Evolutionary conservation across 2,113 vertebrate genomes (phyloP), one percentile per base, ranked within the genome.

Genomic region (Pygoscelis antarcticus): DNA sequence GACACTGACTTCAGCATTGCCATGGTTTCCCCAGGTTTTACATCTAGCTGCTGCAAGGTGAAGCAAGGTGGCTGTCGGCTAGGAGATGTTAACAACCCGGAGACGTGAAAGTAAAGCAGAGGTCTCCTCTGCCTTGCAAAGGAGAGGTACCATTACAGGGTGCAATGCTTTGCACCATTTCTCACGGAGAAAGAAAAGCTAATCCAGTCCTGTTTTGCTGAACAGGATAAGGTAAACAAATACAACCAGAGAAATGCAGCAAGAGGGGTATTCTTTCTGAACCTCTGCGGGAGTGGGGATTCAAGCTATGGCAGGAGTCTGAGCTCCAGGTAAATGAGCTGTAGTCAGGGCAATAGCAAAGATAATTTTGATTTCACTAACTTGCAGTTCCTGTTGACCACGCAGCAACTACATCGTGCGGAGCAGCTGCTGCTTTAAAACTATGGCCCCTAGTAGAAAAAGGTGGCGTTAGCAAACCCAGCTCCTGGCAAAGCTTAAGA

Each of bases 21-120:
- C 62, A 44, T 72, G 85, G 83, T 92, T 95, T 93, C 94, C 69
- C 90, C 49, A 4, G 92, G 84, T 40, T 89, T 92, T 36, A 22
- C 62, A 27, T 3, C 15, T 7, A 9, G 58, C 72, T 64, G 55
- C 84, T 81, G 85, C 83, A 69, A 54, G 95, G 54, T 89, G 92
- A 49, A 89, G 83, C 5, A 25, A 91, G 72, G 80, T 16, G 18
- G 5, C 80, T 69, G 64, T n/a, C 20, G 16, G 36, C 92, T 70
- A 69, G 29, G 87, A 80, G 71, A 30, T 2, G 2, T 66, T 47
- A 47, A 71, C 88, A 38, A 13, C 9, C 44, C 0, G 0, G 14
- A 46, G 75, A 26, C 1, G 25, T 9, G 74, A 9, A 60, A 19
- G 42, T 36, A 17, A 42, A 75, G 71, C 47, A 29, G 69, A 84